phyloP scores from a whole-genome alignment of 23 tunicate species.

The Oikopleura albicans region DNA sequence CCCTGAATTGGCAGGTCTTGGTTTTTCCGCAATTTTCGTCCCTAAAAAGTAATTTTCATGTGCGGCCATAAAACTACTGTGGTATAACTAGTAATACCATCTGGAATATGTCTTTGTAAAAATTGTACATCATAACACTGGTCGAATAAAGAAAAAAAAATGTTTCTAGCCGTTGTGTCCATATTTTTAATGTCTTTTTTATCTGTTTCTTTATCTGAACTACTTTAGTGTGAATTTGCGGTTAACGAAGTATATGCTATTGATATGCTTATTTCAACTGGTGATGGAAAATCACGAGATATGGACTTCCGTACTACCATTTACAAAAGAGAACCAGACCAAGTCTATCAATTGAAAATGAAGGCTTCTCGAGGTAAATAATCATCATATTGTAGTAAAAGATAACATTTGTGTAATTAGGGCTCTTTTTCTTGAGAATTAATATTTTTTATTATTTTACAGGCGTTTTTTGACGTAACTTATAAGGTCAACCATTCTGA shows the following conservation, averaged over 20 bases:
- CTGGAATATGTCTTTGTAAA: too few relatives aligned
- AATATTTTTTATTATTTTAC: background rate
- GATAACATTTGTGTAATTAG: background rate
- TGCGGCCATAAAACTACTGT: too few relatives aligned
- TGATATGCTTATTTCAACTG: slow-evolving; percentile 56
- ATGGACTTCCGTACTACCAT: slow-evolving; percentile 63
- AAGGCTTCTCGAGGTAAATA: slow-evolving; percentile 82
- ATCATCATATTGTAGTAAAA: background rate
- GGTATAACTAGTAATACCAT: too few relatives aligned
- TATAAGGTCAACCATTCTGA: too few relatives aligned
- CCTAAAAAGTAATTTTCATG: too few relatives aligned
- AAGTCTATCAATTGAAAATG: slow-evolving; percentile 77
- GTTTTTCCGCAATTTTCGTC: too few relatives aligned
- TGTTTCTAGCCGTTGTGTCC: too few relatives aligned
- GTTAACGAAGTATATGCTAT: slow-evolving; percentile 85
- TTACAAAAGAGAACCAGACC: slow-evolving; percentile 81
- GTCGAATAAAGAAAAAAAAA: too few relatives aligned
- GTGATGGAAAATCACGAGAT: slow-evolving; percentile 81
- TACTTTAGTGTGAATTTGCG: slow-evolving; percentile 55
- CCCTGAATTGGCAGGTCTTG: too few relatives aligned
- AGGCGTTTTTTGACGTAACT: background rate
- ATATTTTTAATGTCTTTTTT: too few relatives aligned
- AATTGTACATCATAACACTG: too few relatives aligned
- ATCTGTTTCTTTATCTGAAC: too few relatives aligned
- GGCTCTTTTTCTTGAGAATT: background rate